These are phyloP conservation scores for Pammene fasciana DNA, from an alignment of 2,888 invertebrate genomes.

Conservation along the genomic window DNA sequence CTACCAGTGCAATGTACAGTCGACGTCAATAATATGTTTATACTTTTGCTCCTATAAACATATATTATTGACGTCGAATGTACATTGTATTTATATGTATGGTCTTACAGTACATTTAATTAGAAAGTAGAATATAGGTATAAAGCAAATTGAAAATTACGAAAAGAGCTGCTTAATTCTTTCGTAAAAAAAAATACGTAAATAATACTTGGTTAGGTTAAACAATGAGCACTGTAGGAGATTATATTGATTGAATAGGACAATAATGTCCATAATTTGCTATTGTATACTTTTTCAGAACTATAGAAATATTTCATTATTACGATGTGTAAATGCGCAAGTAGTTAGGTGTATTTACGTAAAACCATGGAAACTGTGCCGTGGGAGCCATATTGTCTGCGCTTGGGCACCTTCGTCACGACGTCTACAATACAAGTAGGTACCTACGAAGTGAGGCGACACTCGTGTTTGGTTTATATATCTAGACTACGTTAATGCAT, in stretches of 20 bases:
- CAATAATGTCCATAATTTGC: conserved; percentile 51
- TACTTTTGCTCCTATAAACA: too few species aligned
- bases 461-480: neutral
- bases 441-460: conserved; percentile 20
- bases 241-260: conserved; percentile 6
- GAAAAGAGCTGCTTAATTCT: too few species aligned
- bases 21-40: too few species aligned
- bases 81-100: neutral
- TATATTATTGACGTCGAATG: too few species aligned
- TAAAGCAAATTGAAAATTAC: too few species aligned
- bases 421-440: conserved; percentile 5
- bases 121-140: too few species aligned
- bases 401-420: conserved; percentile 30
- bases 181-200: too few species aligned
- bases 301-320: conserved; percentile 66
- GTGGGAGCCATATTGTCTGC: conserved; percentile 75
- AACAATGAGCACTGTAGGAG: neutral
- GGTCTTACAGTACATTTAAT: too few species aligned
- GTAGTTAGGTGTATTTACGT: conserved; percentile 76
- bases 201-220: neutral
- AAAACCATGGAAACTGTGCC: conserved; percentile 78
- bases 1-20: too few species aligned
- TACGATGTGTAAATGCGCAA: conserved; percentile 64
- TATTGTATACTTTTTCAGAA: conserved; percentile 52
- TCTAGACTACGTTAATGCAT: neutral